Conservation (phyloP, 2,888 invertebrate genomes). For the Hyposoter dolosus region DNA sequence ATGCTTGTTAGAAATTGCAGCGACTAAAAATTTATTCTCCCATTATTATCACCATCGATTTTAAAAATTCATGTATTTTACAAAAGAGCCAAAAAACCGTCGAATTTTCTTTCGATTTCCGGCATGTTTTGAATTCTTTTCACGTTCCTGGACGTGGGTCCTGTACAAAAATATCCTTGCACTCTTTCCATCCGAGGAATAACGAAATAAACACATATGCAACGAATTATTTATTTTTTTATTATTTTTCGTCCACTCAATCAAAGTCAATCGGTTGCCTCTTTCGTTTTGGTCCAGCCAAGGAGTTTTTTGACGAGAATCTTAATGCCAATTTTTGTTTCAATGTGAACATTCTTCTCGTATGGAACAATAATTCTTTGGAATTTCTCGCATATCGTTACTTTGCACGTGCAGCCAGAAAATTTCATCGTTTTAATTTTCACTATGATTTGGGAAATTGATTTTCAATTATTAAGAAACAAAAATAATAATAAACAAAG, state of each 20-base stretch:
- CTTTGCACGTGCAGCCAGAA: not conserved
- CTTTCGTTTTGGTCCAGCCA: not conserved
- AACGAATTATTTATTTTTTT: not conserved
- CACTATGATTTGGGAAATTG: not conserved
- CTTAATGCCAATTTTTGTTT: not conserved
- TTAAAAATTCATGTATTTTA: constrained; percentile 53
- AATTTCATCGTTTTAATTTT: not conserved
- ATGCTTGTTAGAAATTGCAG: constrained; percentile 10
- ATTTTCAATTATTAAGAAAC: no score
- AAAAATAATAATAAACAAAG: not conserved
- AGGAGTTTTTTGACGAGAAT: not conserved
- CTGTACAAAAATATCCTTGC: constrained; percentile 15
- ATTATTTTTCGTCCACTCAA: not conserved
- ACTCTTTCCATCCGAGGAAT: not conserved
- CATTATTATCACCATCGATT: constrained; percentile 43
- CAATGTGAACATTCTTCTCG: not conserved
- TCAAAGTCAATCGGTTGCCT: not conserved
- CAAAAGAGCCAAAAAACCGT: constrained; percentile 20
- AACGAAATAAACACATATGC: not conserved
- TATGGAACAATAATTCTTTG: not conserved
- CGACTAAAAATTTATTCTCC: constrained; percentile 30
- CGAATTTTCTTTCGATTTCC: constrained; percentile 46
- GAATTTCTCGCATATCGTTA: not conserved
- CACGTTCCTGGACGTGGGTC: constrained; percentile 12
- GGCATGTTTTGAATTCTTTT: constrained; percentile 1